These are phyloP conservation scores for Labia minor DNA, from an alignment of 2,888 invertebrate genomes.

Conservation along the genomic window DNA sequence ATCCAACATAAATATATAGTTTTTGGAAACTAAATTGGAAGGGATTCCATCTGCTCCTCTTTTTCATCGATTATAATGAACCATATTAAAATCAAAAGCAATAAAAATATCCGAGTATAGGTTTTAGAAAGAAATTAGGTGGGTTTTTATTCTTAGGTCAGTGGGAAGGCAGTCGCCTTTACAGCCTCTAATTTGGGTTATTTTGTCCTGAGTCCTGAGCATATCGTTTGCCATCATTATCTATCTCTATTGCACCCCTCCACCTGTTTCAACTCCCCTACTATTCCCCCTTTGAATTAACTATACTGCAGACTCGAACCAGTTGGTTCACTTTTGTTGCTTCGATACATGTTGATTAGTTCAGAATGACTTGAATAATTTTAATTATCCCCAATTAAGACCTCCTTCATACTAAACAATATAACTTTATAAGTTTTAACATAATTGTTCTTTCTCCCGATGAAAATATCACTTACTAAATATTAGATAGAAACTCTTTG, in stretches of 20 bases:
- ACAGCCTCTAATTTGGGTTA: not conserved
- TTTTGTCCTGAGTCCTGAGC: not conserved
- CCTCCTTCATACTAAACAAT: not conserved
- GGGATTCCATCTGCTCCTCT: not conserved
- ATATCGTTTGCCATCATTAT: not conserved
- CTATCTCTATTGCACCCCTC: not conserved
- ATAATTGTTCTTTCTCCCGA: no score
- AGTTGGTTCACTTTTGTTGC: not conserved
- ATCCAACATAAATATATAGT: no score
- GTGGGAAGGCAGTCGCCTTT: not conserved
- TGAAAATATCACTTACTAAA: no score
- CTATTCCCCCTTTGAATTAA: no score
- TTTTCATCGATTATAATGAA: not conserved
- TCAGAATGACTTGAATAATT: not conserved
- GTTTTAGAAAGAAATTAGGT: not conserved
- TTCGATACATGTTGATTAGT: slow-evolving; percentile 4
- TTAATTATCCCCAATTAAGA: slow-evolving; percentile 8
- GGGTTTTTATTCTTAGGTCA: not conserved
- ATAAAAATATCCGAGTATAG: no score
- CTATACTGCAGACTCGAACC: not conserved
- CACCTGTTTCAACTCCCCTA: no score
- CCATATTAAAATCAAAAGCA: no score
- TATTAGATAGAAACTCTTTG: no score
- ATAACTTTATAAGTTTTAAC: no score
- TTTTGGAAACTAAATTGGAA: no score